phyloP scores from a whole-genome alignment of 2,113 vertebrate genomes.

The Oryzias celebensis region DNA sequence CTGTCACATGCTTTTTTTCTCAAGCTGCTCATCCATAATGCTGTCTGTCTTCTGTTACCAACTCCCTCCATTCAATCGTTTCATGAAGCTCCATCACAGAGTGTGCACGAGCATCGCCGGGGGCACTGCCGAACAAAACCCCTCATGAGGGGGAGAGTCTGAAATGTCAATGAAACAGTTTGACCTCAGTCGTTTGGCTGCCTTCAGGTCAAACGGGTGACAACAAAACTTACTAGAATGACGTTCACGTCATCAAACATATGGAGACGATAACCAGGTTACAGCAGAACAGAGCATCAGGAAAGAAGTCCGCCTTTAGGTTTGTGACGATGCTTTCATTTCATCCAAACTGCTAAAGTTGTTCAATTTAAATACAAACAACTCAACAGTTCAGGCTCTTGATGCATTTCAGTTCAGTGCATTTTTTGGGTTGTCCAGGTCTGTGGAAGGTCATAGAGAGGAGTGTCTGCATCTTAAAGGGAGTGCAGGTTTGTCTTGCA shows the following conservation, averaged over 20 bases:
- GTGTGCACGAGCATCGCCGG: conserved; percentile 62
- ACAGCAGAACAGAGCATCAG: no score
- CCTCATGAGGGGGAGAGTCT: conserved; percentile 38
- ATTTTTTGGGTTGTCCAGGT: no score
- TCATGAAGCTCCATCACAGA: conserved; percentile 66
- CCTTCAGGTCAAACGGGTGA: conserved; percentile 42
- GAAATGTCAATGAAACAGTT: conserved; percentile 20
- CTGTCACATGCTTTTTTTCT: conserved; percentile 66
- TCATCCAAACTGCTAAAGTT: no score
- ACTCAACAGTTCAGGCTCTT: no score
- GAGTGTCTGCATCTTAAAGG: no score
- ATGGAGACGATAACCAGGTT: no score
- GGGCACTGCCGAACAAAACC: conserved; percentile 51
- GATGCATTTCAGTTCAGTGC: no score
- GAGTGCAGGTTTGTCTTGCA: no score
- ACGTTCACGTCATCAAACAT: conserved; percentile 28
- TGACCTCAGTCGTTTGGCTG: conserved; percentile 48
- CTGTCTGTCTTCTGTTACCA: conserved; percentile 63
- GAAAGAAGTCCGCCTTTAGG: no score
- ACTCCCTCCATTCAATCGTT: conserved; percentile 60
- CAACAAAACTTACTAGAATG: conserved; percentile 31
- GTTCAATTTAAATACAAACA: no score
- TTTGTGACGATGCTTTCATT: no score
- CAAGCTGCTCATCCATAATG: conserved; percentile 72
- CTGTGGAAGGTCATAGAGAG: no score